A percentile compares a stretch with the other conserved stretches of the same genome.
phyloP scores from a whole-genome alignment of 2,113 vertebrate species.

The Triplophysa dalaica region DNA sequence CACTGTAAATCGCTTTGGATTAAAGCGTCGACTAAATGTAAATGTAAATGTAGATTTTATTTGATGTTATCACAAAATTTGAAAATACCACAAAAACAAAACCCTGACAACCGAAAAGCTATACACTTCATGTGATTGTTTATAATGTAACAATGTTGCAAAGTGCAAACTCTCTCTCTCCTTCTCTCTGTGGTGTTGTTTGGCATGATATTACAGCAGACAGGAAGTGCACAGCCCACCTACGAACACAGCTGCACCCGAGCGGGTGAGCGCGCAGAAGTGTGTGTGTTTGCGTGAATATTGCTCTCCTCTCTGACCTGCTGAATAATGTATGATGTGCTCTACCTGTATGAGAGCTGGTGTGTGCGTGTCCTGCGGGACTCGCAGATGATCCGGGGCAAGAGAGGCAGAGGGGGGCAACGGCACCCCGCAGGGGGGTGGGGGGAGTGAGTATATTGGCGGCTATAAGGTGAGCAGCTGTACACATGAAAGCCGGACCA shows the following conservation, averaged over 20 bases:
- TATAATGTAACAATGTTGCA: too few species aligned
- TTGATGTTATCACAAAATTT: too few species aligned
- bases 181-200: constrained; percentile 14
- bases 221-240: constrained; percentile 48
- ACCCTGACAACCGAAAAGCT: too few species aligned
- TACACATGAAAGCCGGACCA: constrained; percentile 72
- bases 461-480: constrained; percentile 77
- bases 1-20: too few species aligned
- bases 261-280: not conserved
- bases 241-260: constrained; percentile 39
- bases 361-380: constrained; percentile 16
- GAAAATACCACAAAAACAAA: too few species aligned
- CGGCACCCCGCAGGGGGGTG: not conserved
- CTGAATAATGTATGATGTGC: constrained; percentile 55
- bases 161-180: constrained; percentile 1
- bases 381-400: constrained; percentile 57
- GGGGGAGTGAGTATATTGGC: constrained; percentile 67
- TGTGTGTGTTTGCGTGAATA: constrained; percentile 33
- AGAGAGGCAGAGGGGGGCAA: constrained; percentile 4
- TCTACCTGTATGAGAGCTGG: constrained; percentile 49
- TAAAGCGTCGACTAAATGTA: too few species aligned
- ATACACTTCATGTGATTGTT: too few species aligned
- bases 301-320: constrained; percentile 43
- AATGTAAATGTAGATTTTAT: too few species aligned
- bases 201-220: constrained; percentile 40